These are phyloP conservation scores for Galleria mellonella DNA, from an alignment of 1,140 invertebrate species.

Conservation along the genomic window DNA sequence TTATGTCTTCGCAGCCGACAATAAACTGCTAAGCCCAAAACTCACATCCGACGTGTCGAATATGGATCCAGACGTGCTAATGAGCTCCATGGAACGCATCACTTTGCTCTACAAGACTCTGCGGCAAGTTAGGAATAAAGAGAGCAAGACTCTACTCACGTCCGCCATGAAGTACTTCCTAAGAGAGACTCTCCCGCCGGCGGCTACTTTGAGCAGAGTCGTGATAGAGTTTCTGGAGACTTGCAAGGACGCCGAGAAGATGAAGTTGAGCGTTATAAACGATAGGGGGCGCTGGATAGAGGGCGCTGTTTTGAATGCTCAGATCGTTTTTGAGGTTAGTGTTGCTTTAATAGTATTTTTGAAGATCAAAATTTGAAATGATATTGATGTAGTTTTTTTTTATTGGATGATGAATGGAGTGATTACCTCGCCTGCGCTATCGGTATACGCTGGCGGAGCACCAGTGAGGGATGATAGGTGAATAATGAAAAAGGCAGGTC, in stretches of 20 bases:
- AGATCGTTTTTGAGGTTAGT: conserved; percentile 60
- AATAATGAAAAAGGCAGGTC: too few species aligned
- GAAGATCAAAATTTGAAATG: too few species aligned
- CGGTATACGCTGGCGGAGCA: too few species aligned
- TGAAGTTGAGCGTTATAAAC: conserved; percentile 21
- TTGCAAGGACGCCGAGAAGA: conserved; percentile 51
- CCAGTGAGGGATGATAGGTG: too few species aligned
- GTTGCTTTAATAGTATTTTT: too few species aligned
- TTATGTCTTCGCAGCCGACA: conserved; percentile 46
- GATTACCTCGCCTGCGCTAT: too few species aligned
- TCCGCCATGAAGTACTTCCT: conserved; percentile 47
- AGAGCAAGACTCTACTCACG: conserved; percentile 30
- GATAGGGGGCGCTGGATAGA: conserved; percentile 39
- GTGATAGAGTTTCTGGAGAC: conserved; percentile 65
- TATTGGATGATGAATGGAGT: too few species aligned
- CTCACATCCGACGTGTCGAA: conserved; percentile 51
- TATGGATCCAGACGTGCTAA: conserved; percentile 66
- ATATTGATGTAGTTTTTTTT: too few species aligned
- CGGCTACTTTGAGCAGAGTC: conserved; percentile 61
- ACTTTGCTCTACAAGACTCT: conserved; percentile 51
- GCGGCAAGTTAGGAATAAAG: conserved; percentile 18
- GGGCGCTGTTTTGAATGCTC: conserved; percentile 39
- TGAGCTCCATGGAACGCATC: conserved; percentile 64
- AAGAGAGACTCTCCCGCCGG: conserved; percentile 58
- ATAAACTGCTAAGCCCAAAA: conserved; percentile 50